A percentile compares a stretch with the other conserved stretches of the same genome.
Conservation (phyloP, 2,888 invertebrate species). For the Polyommatus iphigenia region DNA sequence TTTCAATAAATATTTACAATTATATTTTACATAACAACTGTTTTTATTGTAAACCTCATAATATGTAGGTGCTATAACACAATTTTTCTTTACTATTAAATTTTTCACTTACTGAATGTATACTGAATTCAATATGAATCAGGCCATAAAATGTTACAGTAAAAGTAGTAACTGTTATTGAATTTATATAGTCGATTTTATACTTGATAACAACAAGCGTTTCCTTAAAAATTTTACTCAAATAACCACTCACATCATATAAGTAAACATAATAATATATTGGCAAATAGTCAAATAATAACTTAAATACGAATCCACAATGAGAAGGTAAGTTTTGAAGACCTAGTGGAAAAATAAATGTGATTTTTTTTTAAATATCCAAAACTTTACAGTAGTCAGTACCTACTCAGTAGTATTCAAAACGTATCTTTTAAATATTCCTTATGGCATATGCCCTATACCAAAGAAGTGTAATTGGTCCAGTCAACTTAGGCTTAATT, state of each 20-base stretch:
- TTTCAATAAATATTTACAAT: conserved; percentile 2
- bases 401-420: no score
- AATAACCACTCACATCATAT: background rate
- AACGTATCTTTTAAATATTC: no score
- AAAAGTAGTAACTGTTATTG: conserved; percentile 15
- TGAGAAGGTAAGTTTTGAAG: conserved; percentile 21
- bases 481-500: no score
- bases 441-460: no score
- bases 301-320: background rate
- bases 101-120: background rate
- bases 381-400: no score
- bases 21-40: conserved; percentile 5
- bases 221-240: background rate
- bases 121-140: background rate
- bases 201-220: background rate
- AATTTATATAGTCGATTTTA: background rate
- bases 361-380: no score
- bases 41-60: background rate
- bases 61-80: background rate
- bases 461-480: no score
- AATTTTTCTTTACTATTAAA: background rate
- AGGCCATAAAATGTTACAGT: background rate
- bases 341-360: background rate
- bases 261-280: background rate
- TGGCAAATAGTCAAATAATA: background rate